A percentile compares a stretch with the other conserved stretches of the same genome.
These are phyloP conservation scores for Notoglanidium macrostoma DNA, from an alignment of 2,797 vertebrate genomes.

Conservation along the genomic window DNA sequence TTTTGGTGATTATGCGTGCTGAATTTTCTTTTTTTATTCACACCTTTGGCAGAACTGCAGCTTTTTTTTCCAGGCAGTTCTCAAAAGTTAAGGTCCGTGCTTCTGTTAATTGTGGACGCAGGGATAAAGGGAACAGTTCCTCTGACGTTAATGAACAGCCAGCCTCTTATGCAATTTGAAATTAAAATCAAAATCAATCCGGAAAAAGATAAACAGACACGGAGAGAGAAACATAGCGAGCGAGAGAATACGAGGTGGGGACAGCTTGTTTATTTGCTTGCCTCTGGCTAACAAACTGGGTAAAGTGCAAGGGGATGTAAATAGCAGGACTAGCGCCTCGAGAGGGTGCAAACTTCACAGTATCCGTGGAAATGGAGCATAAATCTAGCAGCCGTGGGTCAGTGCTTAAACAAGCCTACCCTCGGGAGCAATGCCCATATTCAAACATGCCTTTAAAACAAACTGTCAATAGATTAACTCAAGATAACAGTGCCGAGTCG, in stretches of 20 bases:
- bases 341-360: slow-evolving; percentile 59
- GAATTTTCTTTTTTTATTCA: not conserved
- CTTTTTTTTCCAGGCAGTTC: not conserved
- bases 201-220: slow-evolving; percentile 4
- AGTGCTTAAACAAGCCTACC: slow-evolving; percentile 36
- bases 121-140: not conserved
- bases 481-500: not conserved
- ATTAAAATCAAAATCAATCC: slow-evolving; percentile 36
- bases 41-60: not conserved
- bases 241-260: slow-evolving; percentile 9
- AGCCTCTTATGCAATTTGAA: slow-evolving; percentile 15
- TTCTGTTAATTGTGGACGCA: not conserved
- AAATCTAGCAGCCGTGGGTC: slow-evolving; percentile 56
- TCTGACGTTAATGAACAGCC: slow-evolving; percentile 27
- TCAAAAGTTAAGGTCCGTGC: not conserved
- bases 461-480: slow-evolving; percentile 48
- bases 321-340: slow-evolving; percentile 48
- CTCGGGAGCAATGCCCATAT: slow-evolving; percentile 33
- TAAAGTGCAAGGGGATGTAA: slow-evolving; percentile 61
- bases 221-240: slow-evolving; percentile 1
- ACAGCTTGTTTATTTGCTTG: slow-evolving; percentile 51
- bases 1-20: not conserved
- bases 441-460: slow-evolving; percentile 41
- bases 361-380: slow-evolving; percentile 53
- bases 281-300: slow-evolving; percentile 57